These are phyloP conservation scores for Lithophane ornitopus DNA, from an alignment of 2,888 invertebrate genomes.

Conservation along the genomic window DNA sequence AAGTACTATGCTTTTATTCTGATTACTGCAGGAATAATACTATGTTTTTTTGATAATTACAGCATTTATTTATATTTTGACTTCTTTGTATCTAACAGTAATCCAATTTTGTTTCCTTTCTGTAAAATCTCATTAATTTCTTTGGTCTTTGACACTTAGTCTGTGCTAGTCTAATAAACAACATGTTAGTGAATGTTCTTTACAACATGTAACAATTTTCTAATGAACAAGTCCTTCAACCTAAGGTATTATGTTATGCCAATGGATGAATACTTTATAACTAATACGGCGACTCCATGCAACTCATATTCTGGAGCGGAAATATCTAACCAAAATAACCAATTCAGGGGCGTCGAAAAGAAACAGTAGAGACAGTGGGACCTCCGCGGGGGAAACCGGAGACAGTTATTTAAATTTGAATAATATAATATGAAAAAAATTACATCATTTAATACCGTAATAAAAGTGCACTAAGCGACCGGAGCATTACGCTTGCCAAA, in stretches of 20 bases:
- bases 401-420: conserved; percentile 92
- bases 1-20: neutral
- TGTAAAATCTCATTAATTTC: neutral
- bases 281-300: conserved; percentile 70
- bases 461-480: conserved; percentile 91
- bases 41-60: neutral
- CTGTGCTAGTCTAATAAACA: too few species aligned
- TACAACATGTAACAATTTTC: neutral
- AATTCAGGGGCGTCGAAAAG: conserved; percentile 88
- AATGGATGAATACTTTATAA: conserved; percentile 6
- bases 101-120: conserved; percentile 17
- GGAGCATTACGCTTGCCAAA: conserved; percentile 89
- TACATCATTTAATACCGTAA: conserved; percentile 91
- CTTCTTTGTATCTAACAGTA: conserved; percentile 7
- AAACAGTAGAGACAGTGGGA: conserved; percentile 85
- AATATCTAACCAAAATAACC: conserved; percentile 87
- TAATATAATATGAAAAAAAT: conserved; percentile 91
- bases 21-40: neutral
- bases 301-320: conserved; percentile 75
- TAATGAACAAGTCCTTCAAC: neutral
- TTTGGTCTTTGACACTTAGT: neutral
- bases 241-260: neutral
- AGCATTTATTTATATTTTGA: conserved; percentile 27
- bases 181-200: neutral
- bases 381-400: conserved; percentile 88